Evolutionary conservation across 2,113 vertebrate genomes (phyloP).

Genomic region (Rhea pennata): DNA sequence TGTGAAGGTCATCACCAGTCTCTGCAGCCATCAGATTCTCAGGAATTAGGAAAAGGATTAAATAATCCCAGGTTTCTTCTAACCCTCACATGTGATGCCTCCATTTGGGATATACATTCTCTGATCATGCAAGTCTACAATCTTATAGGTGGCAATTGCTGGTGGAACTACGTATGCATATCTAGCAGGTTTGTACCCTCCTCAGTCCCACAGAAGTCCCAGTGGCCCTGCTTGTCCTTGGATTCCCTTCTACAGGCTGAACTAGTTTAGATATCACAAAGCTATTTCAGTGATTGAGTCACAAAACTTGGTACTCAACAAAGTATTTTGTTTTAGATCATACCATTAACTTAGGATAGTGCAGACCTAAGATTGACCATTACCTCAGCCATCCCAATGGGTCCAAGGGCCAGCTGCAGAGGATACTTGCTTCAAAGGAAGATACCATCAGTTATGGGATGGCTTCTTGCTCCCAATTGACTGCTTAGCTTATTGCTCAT

Average conservation of each 20-base stretch:
- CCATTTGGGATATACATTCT: rapidly evolving
- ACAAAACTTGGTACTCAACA: not conserved
- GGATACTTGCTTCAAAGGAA: not conserved
- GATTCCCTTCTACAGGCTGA: not conserved
- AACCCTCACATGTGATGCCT: rapidly evolving
- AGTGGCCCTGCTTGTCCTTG: not conserved
- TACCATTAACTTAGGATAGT: not conserved
- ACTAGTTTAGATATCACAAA: not conserved
- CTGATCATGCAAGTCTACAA: not conserved
- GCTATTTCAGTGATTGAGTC: not conserved
- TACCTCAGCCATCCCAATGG: not conserved
- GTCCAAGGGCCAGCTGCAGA: not conserved
- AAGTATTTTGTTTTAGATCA: not conserved
- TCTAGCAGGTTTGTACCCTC: not conserved
- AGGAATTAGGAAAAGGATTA: not conserved
- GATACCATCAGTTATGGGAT: not conserved
- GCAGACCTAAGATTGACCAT: not conserved
- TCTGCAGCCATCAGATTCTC: not conserved
- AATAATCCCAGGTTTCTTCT: not conserved
- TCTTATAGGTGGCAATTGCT: not conserved
- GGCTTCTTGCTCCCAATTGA: not conserved
- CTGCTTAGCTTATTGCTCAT: not conserved
- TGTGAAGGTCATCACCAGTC: not conserved
- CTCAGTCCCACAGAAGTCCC: not conserved
- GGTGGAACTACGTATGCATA: not conserved